Conservation (phyloP, 92 coral and sea anemone species). For the Porites rus region DNA sequence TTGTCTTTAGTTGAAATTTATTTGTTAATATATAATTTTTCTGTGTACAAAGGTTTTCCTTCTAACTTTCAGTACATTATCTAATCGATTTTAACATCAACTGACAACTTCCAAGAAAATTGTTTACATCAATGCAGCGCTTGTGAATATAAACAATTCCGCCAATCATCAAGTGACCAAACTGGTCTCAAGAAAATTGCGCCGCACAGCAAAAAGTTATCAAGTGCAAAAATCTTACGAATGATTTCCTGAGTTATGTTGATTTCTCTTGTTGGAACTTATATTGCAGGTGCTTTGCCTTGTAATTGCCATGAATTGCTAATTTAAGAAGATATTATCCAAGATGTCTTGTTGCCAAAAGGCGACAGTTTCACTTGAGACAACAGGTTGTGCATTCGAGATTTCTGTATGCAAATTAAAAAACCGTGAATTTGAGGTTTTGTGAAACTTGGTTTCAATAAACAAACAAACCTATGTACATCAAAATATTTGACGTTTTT, state of each 20-base stretch:
- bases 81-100: no score
- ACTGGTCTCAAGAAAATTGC: neutral
- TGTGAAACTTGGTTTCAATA: slow-evolving; percentile 14
- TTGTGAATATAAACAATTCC: neutral
- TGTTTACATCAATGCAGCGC: neutral
- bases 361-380: neutral
- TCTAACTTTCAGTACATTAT: no score
- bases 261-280: neutral
- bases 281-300: neutral
- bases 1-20: no score
- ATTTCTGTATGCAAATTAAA: slow-evolving; percentile 5
- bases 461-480: slow-evolving; percentile 14
- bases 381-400: slow-evolving; percentile 20
- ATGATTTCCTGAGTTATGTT: no score
- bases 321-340: neutral
- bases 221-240: neutral
- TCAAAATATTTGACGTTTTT: neutral
- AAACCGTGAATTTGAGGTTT: slow-evolving; percentile 21
- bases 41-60: no score
- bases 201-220: neutral
- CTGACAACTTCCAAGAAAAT: neutral
- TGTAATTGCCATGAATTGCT: neutral
- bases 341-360: no score
- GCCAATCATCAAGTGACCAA: neutral
- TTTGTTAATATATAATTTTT: no score